A percentile compares a stretch with the other conserved stretches of the same genome.
phyloP scores from a whole-genome alignment of 2,888 invertebrate genomes.

The Synergus gifuensis region DNA sequence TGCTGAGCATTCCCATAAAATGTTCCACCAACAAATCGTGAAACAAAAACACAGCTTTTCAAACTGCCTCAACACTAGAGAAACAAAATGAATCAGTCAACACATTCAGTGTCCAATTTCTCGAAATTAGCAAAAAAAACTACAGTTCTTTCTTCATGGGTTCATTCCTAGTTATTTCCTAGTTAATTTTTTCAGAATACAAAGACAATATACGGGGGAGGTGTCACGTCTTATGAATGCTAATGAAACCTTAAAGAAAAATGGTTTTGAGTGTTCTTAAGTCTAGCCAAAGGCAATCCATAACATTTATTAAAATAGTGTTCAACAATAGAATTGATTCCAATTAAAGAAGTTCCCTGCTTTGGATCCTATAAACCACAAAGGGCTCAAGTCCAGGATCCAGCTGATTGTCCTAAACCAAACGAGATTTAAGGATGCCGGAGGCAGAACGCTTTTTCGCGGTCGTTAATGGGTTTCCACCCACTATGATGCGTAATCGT shows the following conservation, averaged over 20 bases:
- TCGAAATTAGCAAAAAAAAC: too few relatives aligned
- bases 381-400: background rate
- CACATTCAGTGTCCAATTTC: too few relatives aligned
- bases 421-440: constrained; percentile 29
- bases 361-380: background rate
- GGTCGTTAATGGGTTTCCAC: constrained; percentile 29
- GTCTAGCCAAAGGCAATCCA: background rate
- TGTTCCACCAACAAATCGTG: background rate
- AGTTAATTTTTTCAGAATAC: too few relatives aligned
- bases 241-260: too few relatives aligned
- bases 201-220: too few relatives aligned
- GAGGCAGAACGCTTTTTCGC: constrained; percentile 10
- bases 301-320: background rate
- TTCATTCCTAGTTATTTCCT: too few relatives aligned
- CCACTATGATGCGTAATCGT: constrained; percentile 57
- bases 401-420: background rate
- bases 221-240: too few relatives aligned
- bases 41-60: background rate
- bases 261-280: background rate
- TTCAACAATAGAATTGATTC: background rate
- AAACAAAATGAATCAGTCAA: background rate
- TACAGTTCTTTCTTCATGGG: too few relatives aligned
- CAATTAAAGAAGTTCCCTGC: background rate
- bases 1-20: background rate
- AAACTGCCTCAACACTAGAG: background rate